These are phyloP conservation scores for Scotopteryx bipunctaria DNA, from an alignment of 2,888 invertebrate species.

Conservation along the genomic window DNA sequence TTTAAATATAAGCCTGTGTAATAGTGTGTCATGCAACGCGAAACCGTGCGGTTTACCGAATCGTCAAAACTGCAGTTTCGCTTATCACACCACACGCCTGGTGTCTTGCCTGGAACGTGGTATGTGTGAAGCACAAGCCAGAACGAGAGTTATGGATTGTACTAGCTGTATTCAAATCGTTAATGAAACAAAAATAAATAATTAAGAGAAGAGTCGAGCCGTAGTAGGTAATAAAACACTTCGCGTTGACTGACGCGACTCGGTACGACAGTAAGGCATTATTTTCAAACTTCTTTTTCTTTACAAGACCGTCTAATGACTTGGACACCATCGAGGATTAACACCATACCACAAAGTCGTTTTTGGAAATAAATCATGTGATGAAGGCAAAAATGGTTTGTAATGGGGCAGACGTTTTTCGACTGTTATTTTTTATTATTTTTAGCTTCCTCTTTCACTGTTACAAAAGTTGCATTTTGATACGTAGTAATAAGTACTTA, in stretches of 20 bases:
- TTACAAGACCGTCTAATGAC: constrained; percentile 49
- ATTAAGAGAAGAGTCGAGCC: constrained; percentile 74
- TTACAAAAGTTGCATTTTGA: too few species aligned
- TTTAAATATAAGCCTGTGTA: too few species aligned
- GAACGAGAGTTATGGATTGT: constrained; percentile 12
- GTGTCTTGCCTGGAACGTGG: too few species aligned
- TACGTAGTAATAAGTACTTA: too few species aligned
- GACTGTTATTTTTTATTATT: too few species aligned
- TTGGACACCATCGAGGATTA: constrained; percentile 54
- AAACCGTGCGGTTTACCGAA: too few species aligned
- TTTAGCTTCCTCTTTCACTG: too few species aligned
- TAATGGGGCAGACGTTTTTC: background rate
- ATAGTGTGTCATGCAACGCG: too few species aligned
- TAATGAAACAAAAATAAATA: constrained; percentile 72
- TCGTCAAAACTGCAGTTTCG: too few species aligned
- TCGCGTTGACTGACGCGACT: constrained; percentile 66
- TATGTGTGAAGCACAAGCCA: too few species aligned
- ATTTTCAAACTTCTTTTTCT: constrained; percentile 24
- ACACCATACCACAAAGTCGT: constrained; percentile 31
- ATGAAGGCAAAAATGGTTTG: background rate
- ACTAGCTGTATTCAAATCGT: constrained; percentile 24
- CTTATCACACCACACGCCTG: too few species aligned
- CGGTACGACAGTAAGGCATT: constrained; percentile 23
- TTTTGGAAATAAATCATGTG: constrained; percentile 39
- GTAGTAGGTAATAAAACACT: constrained; percentile 78